phyloP scores from a whole-genome alignment of 2,113 vertebrate genomes.

The Oncorhynchus kisutch region DNA sequence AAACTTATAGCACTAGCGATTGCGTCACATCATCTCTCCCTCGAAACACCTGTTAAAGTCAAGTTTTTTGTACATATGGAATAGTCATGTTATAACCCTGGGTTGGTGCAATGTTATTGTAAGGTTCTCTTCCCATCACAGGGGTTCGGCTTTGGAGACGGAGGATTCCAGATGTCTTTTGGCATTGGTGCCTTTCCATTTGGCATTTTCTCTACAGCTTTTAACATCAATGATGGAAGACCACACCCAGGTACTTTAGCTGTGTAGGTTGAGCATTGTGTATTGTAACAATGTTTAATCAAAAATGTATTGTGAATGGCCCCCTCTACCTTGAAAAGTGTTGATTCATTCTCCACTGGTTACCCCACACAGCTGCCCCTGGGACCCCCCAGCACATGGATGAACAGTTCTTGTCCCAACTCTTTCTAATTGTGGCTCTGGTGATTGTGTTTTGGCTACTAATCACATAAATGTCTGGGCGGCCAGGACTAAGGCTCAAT shows the following conservation, averaged over 20 bases:
- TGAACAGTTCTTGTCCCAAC: slow-evolving; percentile 96
- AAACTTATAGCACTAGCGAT: slow-evolving; percentile 32
- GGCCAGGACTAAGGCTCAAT: background rate
- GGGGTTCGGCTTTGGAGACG: slow-evolving; percentile 98
- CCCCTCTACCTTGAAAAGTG: background rate
- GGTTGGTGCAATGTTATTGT: background rate
- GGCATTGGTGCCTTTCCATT: slow-evolving; percentile 98
- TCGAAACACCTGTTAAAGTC: background rate
- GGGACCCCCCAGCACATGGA: slow-evolving; percentile 95
- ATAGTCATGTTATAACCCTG: background rate
- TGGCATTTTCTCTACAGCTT: slow-evolving; percentile 97
- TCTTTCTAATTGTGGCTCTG: slow-evolving; percentile 96
- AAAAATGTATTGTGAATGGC: too few species aligned
- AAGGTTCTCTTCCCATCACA: slow-evolving; percentile 47
- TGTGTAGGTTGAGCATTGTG: too few species aligned
- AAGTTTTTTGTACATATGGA: background rate
- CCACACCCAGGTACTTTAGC: slow-evolving; percentile 86
- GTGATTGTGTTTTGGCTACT: slow-evolving; percentile 99
- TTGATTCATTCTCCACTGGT: background rate
- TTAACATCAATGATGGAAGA: slow-evolving; percentile 96
- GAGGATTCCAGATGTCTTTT: slow-evolving; percentile 98
- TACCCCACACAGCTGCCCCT: slow-evolving; percentile 81
- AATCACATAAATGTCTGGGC: slow-evolving; percentile 78
- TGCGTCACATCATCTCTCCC: slow-evolving; percentile 56
- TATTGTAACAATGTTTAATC: too few species aligned